These are phyloP conservation scores for Tetramorium simillimum DNA, from an alignment of 1,140 invertebrate species.

Conservation along the genomic window DNA sequence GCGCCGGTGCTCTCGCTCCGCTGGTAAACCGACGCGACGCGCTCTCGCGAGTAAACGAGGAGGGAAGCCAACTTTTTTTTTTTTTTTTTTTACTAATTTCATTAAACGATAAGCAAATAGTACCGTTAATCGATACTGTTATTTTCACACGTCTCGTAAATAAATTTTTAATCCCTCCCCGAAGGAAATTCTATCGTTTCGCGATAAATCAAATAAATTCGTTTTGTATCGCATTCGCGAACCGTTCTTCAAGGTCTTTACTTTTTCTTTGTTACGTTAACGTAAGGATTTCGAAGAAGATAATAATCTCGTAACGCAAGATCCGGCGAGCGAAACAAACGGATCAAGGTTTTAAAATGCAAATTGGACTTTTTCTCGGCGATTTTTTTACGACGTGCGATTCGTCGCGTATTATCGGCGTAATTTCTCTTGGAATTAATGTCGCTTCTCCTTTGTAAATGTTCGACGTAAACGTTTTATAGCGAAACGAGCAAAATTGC, in stretches of 20 bases:
- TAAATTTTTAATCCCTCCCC: neutral
- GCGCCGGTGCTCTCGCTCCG: neutral
- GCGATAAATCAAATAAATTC: neutral
- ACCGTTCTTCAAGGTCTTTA: neutral
- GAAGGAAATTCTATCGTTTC: neutral
- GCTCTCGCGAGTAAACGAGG: neutral
- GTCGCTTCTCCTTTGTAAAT: neutral
- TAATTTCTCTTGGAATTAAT: neutral
- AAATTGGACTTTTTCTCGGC: neutral
- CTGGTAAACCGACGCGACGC: conserved; percentile 21
- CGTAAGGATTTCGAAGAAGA: neutral
- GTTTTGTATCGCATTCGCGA: neutral
- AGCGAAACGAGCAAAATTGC: neutral
- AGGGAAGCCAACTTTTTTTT: neutral
- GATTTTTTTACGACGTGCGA: neutral
- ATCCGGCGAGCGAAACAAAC: neutral
- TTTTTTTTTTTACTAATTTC: neutral
- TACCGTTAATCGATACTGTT: neutral
- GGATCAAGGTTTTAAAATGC: conserved; percentile 1
- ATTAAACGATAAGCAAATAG: neutral
- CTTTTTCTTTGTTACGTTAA: conserved; percentile 1
- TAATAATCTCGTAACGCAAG: conserved; percentile 15
- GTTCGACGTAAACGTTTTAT: neutral
- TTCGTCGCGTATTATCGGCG: too few species aligned
- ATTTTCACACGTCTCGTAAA: neutral